Percentiles rank a stretch among this genome's conserved stretches.
These are phyloP conservation scores for Halichondria panicea DNA, from an alignment of 37 sponge, comb jelly and placozoan genomes.

Conservation along the genomic window DNA sequence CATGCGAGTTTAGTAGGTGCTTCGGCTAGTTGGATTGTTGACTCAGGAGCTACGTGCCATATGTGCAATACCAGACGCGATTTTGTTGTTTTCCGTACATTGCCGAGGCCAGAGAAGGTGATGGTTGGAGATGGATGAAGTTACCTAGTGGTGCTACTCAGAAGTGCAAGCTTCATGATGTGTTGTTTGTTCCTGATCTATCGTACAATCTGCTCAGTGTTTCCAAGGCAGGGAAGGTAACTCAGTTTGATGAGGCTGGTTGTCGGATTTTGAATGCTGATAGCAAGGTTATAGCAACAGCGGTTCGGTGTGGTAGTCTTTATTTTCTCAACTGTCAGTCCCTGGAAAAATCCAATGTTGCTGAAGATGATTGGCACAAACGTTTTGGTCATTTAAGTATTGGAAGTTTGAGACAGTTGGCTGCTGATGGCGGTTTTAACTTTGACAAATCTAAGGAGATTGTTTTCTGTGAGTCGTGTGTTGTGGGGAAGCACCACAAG, in stretches of 20 bases:
- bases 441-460: constrained; percentile 33
- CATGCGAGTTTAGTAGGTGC: no score
- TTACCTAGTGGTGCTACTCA: no score
- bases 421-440: constrained; percentile 44
- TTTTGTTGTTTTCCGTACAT: no score
- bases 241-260: constrained; percentile 23
- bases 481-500: constrained; percentile 54
- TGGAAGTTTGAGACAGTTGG: constrained; percentile 38
- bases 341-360: background rate
- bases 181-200: no score
- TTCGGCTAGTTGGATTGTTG: constrained; percentile 24
- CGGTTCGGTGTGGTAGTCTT: background rate
- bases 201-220: constrained; percentile 59
- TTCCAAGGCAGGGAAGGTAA: constrained; percentile 43
- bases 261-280: constrained; percentile 27
- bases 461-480: constrained; percentile 63
- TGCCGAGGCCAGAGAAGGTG: no score
- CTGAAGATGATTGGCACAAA: constrained; percentile 53
- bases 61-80: constrained; percentile 20
- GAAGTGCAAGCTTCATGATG: constrained; percentile 6
- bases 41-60: constrained; percentile 34
- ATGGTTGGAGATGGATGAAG: no score
- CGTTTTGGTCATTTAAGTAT: constrained; percentile 40
- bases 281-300: background rate
- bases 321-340: background rate